Evolutionary conservation across 2,113 vertebrate species (phyloP), one percentile per base, ranked within the genome.

Genomic region (Platycercus adscitus): DNA sequence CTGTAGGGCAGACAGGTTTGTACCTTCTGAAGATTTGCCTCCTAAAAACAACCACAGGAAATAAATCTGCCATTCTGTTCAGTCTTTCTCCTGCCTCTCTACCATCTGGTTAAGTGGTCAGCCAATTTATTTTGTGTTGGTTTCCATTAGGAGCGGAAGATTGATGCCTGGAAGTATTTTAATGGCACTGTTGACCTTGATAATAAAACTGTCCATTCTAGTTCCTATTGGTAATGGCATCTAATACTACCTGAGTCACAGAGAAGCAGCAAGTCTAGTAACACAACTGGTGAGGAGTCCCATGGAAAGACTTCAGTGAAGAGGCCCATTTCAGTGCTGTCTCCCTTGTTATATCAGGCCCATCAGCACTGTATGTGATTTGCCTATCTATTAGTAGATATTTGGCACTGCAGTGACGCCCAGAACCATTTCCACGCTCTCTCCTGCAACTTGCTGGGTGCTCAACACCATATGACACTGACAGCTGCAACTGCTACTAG

Each of bases 41-140:
- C 15, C 68, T 75, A 87, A 88, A 93, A 78, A 19, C 33, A 87
- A 81, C 69, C 7, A 46, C 44, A 55, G 25, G 56, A 93, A 80
- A 84, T 37, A 81, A 86, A 83, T 37, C 68, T 95, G 64, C 31
- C 46, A 31, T 70, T 88, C 85, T 79, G 8, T 68, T 73, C 76
- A 23, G 53, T 43, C 46, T 39, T 53, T 39, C 60, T 89, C 55
- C 68, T 88, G 44, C 73, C 25, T 88, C 55, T 88, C 52, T 52
- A 76, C 64, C 19, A 65, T 60, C 80, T 94, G 76, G 52, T 78
- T 88, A 94, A 86, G 69, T 56, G 70, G 53, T 35, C 66, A 95
- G 79, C 60, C 92, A 72, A 85, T 94, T 94, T 95, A 88, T 96
- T 97, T 95, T 75, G 56, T 92, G 92, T 91, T 96, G 81, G 55